Evolutionary conservation across 1,140 invertebrate species (phyloP), one percentile per base, ranked within the genome.

Genomic region (Hylaeus anthracinus): DNA sequence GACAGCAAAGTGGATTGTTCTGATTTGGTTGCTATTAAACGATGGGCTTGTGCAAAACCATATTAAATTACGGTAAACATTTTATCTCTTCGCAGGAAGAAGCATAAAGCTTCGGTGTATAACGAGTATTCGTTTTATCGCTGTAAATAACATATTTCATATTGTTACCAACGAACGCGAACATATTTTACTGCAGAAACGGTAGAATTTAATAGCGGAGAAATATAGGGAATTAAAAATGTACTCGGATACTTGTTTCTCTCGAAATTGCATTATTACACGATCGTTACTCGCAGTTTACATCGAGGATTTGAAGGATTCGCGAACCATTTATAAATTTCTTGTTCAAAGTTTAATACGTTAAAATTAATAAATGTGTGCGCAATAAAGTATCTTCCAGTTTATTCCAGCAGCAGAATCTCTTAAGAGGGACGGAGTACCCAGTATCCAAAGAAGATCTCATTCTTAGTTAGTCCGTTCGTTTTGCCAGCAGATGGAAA

Each of bases 21-120:
- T 70, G 78, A 80, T 80, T 73, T 0, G 51, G 55, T 56, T 64
- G 55, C 60, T 64, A 72, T 72, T 58, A 67, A 48, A 37, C 3
- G 5, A 14, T 2, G 3, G 14, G 4, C 14, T n/a, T 15, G 15
- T 56, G n/a, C 14, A 45, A 45, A 66, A 66, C 26, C 1, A 2
- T 10, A 48, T 69, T 48, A 12, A 75, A 58, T 76, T 69, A n/a
- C 4, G n/a, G 56, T 15, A 58, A 39, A 58, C 37, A 2, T 43
- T 39, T 15, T 1, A 10, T 12, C 45, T 14, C 1, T 12, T 6
- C 3, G 8, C 12, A 0, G 10, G 26, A 37, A 74, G 41, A 9
- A 58, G 6, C 41, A 1, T 1, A 26, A 60, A 60, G 14, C n/a
- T 9, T 58, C 55, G 5, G 39, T 37, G 43, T n/a, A 5, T 37